Conservation (phyloP, 1,140 invertebrate species). For the Varroa destructor region DNA sequence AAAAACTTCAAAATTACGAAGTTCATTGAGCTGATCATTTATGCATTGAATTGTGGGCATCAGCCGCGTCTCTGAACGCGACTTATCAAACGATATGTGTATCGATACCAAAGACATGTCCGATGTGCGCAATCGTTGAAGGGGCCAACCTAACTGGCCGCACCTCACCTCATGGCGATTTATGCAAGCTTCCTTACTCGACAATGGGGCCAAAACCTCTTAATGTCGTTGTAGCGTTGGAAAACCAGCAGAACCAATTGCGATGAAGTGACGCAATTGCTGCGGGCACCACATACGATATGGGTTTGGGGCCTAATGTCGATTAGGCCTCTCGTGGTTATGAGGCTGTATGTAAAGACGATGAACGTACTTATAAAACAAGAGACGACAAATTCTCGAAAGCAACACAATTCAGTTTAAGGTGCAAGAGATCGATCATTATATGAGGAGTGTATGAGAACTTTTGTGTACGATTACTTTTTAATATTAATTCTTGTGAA, state of each 20-base stretch:
- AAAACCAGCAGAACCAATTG: constrained; percentile 80
- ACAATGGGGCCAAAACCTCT: constrained; percentile 93
- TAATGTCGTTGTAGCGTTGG: constrained; percentile 91
- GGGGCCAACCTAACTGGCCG: constrained; percentile 71
- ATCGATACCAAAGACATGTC: constrained; percentile 84
- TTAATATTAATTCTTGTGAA: too few relatives aligned
- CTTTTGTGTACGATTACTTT: too few relatives aligned
- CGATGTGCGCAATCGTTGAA: constrained; percentile 80
- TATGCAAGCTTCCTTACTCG: constrained; percentile 72
- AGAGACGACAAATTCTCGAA: background rate
- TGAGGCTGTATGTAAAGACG: constrained; percentile 51
- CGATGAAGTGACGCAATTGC: constrained; percentile 75
- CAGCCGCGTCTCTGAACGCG: constrained; percentile 68
- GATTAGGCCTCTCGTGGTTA: constrained; percentile 65
- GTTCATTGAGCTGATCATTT: constrained; percentile 73
- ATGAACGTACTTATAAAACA: background rate
- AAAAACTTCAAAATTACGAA: constrained; percentile 56
- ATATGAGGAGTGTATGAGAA: too few relatives aligned
- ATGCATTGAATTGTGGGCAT: constrained; percentile 73
- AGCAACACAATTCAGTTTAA: background rate
- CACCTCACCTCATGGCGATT: constrained; percentile 85
- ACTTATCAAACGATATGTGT: constrained; percentile 82
- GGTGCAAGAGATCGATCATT: too few relatives aligned
- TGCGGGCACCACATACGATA: constrained; percentile 92
- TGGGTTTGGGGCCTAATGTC: constrained; percentile 88